These are phyloP conservation scores for Daktulosphaira vitifoliae DNA, from an alignment of 1,140 invertebrate genomes.

Conservation along the genomic window DNA sequence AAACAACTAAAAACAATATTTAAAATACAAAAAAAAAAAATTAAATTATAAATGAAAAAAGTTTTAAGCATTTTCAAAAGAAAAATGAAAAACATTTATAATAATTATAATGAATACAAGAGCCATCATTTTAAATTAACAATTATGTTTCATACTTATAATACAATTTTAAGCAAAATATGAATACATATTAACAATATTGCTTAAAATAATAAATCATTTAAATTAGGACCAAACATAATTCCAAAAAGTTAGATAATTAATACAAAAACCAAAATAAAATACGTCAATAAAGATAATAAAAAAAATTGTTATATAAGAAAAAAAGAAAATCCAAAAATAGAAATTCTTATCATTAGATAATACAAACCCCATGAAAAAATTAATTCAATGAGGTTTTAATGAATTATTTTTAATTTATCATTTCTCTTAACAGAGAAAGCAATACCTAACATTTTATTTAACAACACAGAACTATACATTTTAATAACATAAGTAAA, in stretches of 20 bases:
- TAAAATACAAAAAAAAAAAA: too few relatives aligned
- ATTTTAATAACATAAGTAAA: constrained; percentile 7
- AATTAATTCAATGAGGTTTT: background rate
- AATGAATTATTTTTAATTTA: background rate
- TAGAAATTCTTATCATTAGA: background rate
- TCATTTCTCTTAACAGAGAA: constrained; percentile 7
- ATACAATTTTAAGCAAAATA: background rate
- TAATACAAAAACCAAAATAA: background rate
- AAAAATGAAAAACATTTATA: background rate
- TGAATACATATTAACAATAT: constrained; percentile 9
- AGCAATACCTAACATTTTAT: constrained; percentile 3
- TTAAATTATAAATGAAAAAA: too few relatives aligned
- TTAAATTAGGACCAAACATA: constrained; percentile 11
- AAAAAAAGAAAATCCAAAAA: constrained; percentile 1
- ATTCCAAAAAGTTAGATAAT: constrained; percentile 9
- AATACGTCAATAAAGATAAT: constrained; percentile 7
- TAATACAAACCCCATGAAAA: constrained; percentile 13
- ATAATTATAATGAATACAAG: too few relatives aligned
- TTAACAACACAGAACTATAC: constrained; percentile 5
- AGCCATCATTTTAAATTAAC: constrained; percentile 2
- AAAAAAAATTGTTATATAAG: background rate
- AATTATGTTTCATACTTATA: background rate
- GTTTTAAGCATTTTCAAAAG: background rate
- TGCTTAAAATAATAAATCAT: constrained; percentile 16
- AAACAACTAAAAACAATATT: too few relatives aligned